phyloP scores from a whole-genome alignment of 2,113 vertebrate genomes.

The Vanacampus margaritifer region DNA sequence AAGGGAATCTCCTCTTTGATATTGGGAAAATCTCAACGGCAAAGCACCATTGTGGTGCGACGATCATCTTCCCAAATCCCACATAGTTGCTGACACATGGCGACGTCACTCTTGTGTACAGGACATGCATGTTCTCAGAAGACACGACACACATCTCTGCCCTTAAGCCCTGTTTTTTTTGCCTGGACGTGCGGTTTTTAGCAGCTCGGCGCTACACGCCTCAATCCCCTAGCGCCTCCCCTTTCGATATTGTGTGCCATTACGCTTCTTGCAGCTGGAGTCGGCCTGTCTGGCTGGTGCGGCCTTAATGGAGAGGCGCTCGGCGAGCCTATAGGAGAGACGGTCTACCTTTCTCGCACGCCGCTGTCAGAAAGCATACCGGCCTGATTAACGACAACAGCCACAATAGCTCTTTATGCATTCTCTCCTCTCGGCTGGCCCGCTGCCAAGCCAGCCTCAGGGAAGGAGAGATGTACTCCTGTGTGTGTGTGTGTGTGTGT shows the following conservation, averaged over 20 bases:
- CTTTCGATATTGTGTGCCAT: slow-evolving; percentile 65
- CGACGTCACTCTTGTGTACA: neutral
- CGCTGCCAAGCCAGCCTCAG: slow-evolving; percentile 66
- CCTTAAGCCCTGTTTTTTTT: neutral
- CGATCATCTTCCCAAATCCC: neutral
- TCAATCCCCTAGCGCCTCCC: slow-evolving; percentile 36
- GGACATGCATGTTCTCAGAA: neutral
- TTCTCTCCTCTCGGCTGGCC: slow-evolving; percentile 62
- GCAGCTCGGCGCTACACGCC: slow-evolving; percentile 51
- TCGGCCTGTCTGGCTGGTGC: slow-evolving; percentile 60
- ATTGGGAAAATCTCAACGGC: no score
- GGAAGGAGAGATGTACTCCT: slow-evolving; percentile 49
- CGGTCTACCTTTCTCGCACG: slow-evolving; percentile 63
- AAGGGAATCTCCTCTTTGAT: no score
- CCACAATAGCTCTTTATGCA: slow-evolving; percentile 72
- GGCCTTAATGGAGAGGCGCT: slow-evolving; percentile 59
- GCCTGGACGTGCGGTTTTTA: slow-evolving; percentile 26
- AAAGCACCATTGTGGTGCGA: neutral
- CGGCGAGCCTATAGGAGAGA: slow-evolving; percentile 58
- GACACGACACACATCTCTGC: neutral
- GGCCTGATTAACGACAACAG: slow-evolving; percentile 74
- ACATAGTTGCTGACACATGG: neutral
- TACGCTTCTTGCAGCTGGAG: slow-evolving; percentile 57
- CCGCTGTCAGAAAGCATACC: slow-evolving; percentile 73
- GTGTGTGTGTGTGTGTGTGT: slow-evolving; percentile 22